Evolutionary conservation across 2,797 vertebrate species (phyloP), one percentile per base, ranked within the genome.

Genomic region (Micropoecilia bifurca): DNA sequence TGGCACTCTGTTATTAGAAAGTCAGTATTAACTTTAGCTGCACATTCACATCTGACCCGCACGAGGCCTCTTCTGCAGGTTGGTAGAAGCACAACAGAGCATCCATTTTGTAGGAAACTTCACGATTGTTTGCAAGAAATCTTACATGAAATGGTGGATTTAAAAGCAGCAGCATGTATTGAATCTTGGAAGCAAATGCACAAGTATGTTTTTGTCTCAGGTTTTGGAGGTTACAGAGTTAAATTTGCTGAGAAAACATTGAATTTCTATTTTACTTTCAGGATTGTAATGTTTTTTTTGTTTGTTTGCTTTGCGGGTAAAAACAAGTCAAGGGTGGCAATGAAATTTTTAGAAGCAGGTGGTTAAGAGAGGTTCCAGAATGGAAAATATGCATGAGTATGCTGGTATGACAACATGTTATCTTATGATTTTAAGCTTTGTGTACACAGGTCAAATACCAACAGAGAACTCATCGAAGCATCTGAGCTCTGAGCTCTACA

Each of bases 1-100:
- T 86, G 61, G 50, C 46, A 28, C 72, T 77, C 63, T 91, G 81
- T 87, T 88, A 83, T 85, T 89, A 88, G 77, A 88, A 85, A 82
- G 41, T 80, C 33, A 20, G 46, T 71, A 84, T 88, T 83, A 87
- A 85, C 71, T 63, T 87, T 80, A 85, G 79, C 80, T 87, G 76
- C 79, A 76, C 79, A 69, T 3, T 73, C 76, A 72, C 71, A 80
- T 87, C 68, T 81, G 77, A 79, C 12, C 41, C 69, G 80, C 66
- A 43, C 20, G 4, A n/a, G 14, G 46, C 83, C 80, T 87, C 55
- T 81, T 68, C 69, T 66, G 69, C 53, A 76, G 80, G 77, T 72
- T 71, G 73, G 1, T 50, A 39, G 48, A 63, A 77, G 48, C 57
- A 55, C 25, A 46, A 74, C 9, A 47, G 7, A 73, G 33, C 3